Evolutionary conservation across 2,797 vertebrate genomes (phyloP), one percentile per base, ranked within the genome.

Genomic region (Acrossocheilus wenchowensis): DNA sequence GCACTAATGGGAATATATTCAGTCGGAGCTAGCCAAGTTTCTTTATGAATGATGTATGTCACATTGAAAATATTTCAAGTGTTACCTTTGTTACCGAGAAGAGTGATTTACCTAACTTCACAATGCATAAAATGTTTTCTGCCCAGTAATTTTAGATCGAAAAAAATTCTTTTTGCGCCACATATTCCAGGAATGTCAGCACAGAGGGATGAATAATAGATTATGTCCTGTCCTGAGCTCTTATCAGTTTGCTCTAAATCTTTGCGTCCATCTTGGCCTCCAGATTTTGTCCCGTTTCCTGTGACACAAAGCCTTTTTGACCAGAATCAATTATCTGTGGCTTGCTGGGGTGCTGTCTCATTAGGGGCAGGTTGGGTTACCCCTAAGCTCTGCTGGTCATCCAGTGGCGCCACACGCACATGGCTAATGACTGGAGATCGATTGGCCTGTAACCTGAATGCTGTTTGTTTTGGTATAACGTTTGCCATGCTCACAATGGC

Each of bases 371-470:
- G 82, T 91, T 92, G 82, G 92, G 87, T 95, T 96, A 94, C 93
- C 91, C 87, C 87, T 86, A 88, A 93, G 92, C 88, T 92, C 88
- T 88, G 90, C 91, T 92, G 92, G 93, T 92, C 93, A 92, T 91
- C 93, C 92, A 93, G 92, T 93, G 94, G 94, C 93, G 94, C 94
- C 94, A 94, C 92, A 92, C 93, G 93, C 92, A 94, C 94, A 95
- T 94, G 88, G 90, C 92, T 95, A 94, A 95, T 94, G 95, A 95
- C 94, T 94, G 93, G 92, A 95, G 94, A 95, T 96, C 94, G 92
- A 95, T 96, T 91, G 77, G 85, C 79, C 88, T 91, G 93, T 93
- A 94, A 94, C 91, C 93, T 92, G 91, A 91, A 92, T 94, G 95
- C 94, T 94, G 93, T 94, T 93, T 94, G 93, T 94, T 92, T 89